Evolutionary conservation across 2,797 vertebrate species (phyloP), one percentile per base, ranked within the genome.

Genomic region (Setipinna tenuifilis): DNA sequence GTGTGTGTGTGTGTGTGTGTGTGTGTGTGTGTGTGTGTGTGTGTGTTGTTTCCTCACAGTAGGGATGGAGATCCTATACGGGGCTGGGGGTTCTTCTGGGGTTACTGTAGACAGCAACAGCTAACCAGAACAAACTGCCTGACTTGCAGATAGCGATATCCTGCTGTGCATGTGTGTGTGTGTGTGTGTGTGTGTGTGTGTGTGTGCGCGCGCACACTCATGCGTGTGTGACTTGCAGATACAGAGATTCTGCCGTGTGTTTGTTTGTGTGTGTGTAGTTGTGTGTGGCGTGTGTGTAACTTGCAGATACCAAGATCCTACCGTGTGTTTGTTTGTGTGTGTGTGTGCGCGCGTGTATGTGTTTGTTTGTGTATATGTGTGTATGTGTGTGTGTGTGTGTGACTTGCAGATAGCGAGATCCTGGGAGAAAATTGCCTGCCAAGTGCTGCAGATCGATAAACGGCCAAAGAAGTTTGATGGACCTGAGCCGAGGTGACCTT

Each of bases 1-100:
- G 46, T 75, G 68, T 84, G 48, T 83, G 21, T 65, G 28, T 58
- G 82, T 82, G 82, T 82, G 50, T 35, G 59, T 25, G 21, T 48
- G 59, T 46, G 61, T 83, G 83, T 62, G 41, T 68, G 61, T 54
- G 50, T 54, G 50, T 54, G 50, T 54, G 50, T 54, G 50, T 54
- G 50, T 54, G 50, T 54, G 50, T 65, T 65, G 61, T 25, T 23
- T 65, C 5, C 1, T 6, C 58, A 59, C 17, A 17, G 14, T 17
- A 16, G 57, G 57, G 19, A 17, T 17, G 19, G 1, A 1, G 57
- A 58, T 14, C 57, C 57, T n/a, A n/a, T n/a, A n/a, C n/a, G n/a
- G n/a, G n/a, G n/a, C n/a, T n/a, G 23, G 61, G 23, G 61, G n/a
- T 12, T 65, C 61, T 65, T 54, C 50, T 7, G 61, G n/a, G 61